Conservation (phyloP, 2,113 vertebrate species). For the Dipodomys spectabilis region DNA sequence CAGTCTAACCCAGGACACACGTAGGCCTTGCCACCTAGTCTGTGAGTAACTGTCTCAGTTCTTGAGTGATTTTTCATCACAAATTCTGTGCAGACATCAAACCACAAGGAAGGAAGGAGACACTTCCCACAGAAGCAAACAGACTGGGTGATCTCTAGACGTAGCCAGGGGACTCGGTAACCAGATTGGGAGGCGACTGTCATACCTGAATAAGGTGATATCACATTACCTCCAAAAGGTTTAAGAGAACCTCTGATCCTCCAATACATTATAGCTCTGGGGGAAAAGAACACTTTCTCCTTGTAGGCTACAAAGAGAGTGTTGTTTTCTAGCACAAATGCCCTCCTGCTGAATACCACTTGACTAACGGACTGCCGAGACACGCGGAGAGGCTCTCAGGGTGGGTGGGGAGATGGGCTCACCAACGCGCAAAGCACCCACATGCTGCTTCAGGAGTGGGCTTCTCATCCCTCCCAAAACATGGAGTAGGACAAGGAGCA, state of each 20-base stretch:
- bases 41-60: background rate
- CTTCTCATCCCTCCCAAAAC: background rate
- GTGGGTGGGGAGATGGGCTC: background rate
- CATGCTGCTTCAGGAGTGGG: background rate
- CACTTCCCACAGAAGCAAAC: background rate
- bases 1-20: background rate
- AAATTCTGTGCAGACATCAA: background rate
- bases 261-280: constrained; percentile 48
- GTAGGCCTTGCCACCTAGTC: background rate
- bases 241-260: constrained; percentile 70
- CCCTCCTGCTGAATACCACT: background rate
- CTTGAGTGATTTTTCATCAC: background rate
- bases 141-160: background rate
- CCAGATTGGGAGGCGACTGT: background rate
- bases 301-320: constrained; percentile 51
- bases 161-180: background rate
- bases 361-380: background rate
- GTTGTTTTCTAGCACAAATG: constrained; percentile 57
- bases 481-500: background rate
- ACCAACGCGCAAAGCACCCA: background rate
- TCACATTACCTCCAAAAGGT: constrained; percentile 69
- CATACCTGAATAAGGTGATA: constrained; percentile 49
- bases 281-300: constrained; percentile 4
- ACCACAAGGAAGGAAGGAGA: constrained; percentile 15
- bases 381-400: background rate